These are phyloP conservation scores for Stomorhina lunata DNA, from an alignment of 2,888 invertebrate genomes.

Conservation along the genomic window DNA sequence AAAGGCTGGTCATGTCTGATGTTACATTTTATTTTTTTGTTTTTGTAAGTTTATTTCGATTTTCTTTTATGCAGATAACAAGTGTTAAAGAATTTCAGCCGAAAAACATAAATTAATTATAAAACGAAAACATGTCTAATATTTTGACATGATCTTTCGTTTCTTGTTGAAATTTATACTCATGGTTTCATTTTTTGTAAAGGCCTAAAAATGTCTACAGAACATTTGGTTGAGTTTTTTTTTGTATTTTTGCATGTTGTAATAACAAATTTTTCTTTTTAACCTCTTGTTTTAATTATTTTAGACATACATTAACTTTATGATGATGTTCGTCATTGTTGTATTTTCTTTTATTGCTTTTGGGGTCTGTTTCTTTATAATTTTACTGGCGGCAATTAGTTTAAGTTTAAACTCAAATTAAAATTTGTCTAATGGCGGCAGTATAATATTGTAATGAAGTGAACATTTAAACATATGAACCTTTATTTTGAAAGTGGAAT, in stretches of 20 bases:
- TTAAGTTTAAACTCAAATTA: conserved; percentile 47
- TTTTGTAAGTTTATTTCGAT: too few relatives aligned
- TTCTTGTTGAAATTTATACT: not conserved
- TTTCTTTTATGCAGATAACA: conserved; percentile 12
- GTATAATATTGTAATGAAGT: conserved; percentile 6
- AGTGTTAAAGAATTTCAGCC: conserved; percentile 35
- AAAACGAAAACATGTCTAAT: conserved; percentile 56
- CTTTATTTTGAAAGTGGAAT: too few relatives aligned
- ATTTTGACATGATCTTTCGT: conserved; percentile 50
- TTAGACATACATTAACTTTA: conserved; percentile 9
- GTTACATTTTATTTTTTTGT: too few relatives aligned
- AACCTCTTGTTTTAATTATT: conserved; percentile 53
- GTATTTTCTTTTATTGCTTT: not conserved
- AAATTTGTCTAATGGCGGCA: conserved; percentile 21
- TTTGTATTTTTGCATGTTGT: not conserved
- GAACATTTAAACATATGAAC: too few relatives aligned
- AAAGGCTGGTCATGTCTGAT: conserved; percentile 40
- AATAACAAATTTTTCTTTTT: conserved; percentile 35
- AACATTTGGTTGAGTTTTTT: not conserved
- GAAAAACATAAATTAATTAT: conserved; percentile 62
- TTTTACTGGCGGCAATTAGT: conserved; percentile 47
- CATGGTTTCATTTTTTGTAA: not conserved
- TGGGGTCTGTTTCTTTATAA: not conserved
- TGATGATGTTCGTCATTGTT: not conserved
- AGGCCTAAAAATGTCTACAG: not conserved